Evolutionary conservation across 1,140 invertebrate species (phyloP).

Genomic region (Alviniconcha marisindica): DNA sequence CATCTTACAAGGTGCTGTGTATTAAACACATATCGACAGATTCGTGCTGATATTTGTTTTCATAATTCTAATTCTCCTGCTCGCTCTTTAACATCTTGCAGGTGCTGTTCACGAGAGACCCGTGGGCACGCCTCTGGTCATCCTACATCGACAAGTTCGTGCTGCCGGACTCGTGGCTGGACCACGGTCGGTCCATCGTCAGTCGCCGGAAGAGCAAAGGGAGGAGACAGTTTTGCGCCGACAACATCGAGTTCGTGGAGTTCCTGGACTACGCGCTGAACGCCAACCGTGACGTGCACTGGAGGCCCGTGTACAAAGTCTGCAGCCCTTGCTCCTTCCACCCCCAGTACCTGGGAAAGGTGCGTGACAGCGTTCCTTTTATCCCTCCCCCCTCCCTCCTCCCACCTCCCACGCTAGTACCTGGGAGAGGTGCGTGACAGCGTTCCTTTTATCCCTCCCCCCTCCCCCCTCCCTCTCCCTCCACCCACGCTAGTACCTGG

Average conservation of each 20-base stretch:
- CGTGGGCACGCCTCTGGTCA: slow-evolving; percentile 48
- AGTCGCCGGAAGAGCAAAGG: not conserved
- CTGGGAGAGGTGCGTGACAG: too few species aligned
- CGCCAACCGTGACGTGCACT: slow-evolving; percentile 43
- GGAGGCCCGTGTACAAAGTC: slow-evolving; percentile 37
- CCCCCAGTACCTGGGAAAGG: slow-evolving; percentile 44
- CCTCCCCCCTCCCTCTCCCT: too few species aligned
- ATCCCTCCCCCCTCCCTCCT: not conserved
- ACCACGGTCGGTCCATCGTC: slow-evolving; percentile 39
- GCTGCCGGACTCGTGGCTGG: slow-evolving; percentile 47
- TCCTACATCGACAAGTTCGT: slow-evolving; percentile 50
- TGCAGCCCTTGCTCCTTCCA: slow-evolving; percentile 46
- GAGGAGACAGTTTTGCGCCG: slow-evolving; percentile 15
- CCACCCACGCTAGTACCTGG: too few species aligned
- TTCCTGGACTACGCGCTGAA: slow-evolving; percentile 43
- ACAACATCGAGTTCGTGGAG: slow-evolving; percentile 50
- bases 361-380: not conserved
- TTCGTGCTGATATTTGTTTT: too few species aligned
- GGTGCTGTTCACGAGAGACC: slow-evolving; percentile 39
- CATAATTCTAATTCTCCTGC: too few species aligned
- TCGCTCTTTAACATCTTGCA: too few species aligned
- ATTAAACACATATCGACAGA: too few species aligned
- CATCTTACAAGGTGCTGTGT: too few species aligned
- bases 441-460: too few species aligned
- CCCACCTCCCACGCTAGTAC: too few species aligned